Base-by-base conservation (phyloP, 2,888 invertebrate species). In the Mantis religiosa region DNA sequence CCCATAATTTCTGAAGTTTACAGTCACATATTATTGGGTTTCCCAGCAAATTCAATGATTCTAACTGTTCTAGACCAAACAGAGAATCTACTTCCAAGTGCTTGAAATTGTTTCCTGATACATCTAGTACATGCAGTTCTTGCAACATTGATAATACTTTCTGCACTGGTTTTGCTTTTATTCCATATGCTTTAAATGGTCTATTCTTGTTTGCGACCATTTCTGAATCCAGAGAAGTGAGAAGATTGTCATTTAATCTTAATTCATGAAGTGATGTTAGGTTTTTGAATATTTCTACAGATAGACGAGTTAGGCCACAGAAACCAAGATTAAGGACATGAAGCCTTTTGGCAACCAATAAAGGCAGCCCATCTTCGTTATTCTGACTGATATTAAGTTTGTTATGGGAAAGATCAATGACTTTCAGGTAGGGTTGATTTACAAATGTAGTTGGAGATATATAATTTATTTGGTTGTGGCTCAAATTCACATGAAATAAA, bases 381-480 rank as follows among this genome's bases (percentile, higher is more conserved):
- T 87, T 27, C 14, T 82, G 30, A 6, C 82, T 20, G 41, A 87
- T 82, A 20, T 25, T 87, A 27, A 87, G 41, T 34, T 82, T 41
- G n/a, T 87, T 87, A 27, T 87, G 87, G 9, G 87, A 87, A n/a
- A 87, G 30, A 28, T 87, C 87, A 14, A 87, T 14, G 20, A 87
- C 34, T 82, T 41, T 82, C 1, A 87, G 28, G 27, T 87, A 82
- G 30, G 87, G 34, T 7, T 54, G 81, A 27, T 87, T n/a, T 7
- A 82, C 1, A 87, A 87, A 87, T 25, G 41, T 82, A 1, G 14
- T 3, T 27, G 87, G 82, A 6, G 81, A 82, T n/a, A 87, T n/a
- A 82, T 25, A 41, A 20, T 3, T 27, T 25, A 87, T 30, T 20
- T 27, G 30, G 7, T 87, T 87, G 15, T 82, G 34, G 27, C 87